Conservation (phyloP, 2,113 vertebrate genomes). For the Carassius carassius region DNA sequence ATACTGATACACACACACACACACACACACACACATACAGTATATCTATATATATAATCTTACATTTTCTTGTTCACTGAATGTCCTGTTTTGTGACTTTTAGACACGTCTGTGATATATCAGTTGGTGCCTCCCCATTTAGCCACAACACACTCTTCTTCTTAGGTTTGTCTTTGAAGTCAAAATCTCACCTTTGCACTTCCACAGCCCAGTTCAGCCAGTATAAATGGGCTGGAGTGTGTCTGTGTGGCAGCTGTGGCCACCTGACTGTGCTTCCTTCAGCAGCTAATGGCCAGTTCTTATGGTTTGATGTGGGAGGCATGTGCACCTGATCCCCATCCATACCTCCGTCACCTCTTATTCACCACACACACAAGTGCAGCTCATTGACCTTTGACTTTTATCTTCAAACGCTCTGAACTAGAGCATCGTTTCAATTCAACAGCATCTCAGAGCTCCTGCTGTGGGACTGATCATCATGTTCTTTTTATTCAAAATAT, state of each 20-base stretch:
- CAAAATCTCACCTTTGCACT: neutral
- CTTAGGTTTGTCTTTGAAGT: neutral
- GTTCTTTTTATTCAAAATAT: neutral
- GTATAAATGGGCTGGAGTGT: neutral
- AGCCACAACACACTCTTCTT: too few relatives aligned
- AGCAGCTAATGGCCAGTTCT: conserved; percentile 5
- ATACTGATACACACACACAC: too few relatives aligned
- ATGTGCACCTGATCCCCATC: conserved; percentile 6
- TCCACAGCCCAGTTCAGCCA: neutral
- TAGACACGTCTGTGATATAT: too few relatives aligned
- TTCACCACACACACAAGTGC: neutral
- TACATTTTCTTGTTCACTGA: too few relatives aligned
- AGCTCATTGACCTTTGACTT: conserved; percentile 1
- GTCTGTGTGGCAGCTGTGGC: neutral
- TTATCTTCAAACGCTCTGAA: neutral
- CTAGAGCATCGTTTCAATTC: neutral
- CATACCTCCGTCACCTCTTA: neutral
- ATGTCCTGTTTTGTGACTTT: too few relatives aligned
- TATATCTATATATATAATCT: too few relatives aligned
- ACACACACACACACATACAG: too few relatives aligned
- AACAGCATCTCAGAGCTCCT: neutral
- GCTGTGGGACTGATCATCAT: neutral
- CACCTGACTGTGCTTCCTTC: neutral
- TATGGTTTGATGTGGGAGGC: neutral
- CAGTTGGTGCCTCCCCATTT: neutral